Percentiles rank a stretch among this genome's conserved stretches.
These are phyloP conservation scores for Brachionus manjavacas DNA, from an alignment of 1,140 invertebrate species.

Conservation along the genomic window DNA sequence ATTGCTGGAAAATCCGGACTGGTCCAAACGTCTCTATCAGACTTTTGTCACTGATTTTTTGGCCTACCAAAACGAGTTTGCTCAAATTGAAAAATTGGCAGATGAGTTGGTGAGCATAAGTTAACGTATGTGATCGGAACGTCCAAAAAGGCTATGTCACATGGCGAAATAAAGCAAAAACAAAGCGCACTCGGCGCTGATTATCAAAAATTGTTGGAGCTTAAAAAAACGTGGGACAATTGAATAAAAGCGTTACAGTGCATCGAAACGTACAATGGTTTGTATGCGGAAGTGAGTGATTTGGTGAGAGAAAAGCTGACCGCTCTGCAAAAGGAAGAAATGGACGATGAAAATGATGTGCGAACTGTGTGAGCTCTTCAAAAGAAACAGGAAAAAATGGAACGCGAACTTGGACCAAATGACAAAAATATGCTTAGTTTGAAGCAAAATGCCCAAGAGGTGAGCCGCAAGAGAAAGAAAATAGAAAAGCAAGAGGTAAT, in stretches of 20 bases:
- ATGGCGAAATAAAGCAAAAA: conserved; percentile 24
- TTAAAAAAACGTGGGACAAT: conserved; percentile 37
- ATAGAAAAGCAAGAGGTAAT: not conserved
- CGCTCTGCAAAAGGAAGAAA: conserved; percentile 16
- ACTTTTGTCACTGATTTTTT: conserved; percentile 91
- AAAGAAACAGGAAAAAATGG: conserved; percentile 34
- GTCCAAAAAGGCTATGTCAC: conserved; percentile 15
- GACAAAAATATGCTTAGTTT: not conserved
- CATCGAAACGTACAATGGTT: conserved; percentile 24
- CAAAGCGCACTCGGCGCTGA: not conserved
- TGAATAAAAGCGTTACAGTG: conserved; percentile 34
- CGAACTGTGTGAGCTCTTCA: conserved; percentile 18
- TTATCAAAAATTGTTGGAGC: not conserved
- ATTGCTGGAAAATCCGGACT: conserved; percentile 78
- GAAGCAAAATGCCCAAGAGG: not conserved
- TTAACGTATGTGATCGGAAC: not conserved
- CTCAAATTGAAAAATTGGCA: conserved; percentile 79
- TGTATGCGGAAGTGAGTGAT: conserved; percentile 22
- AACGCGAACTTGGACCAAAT: conserved; percentile 11
- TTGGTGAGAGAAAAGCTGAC: conserved; percentile 12
- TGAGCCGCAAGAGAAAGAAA: conserved; percentile 6
- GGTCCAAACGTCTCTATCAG: conserved; percentile 71
- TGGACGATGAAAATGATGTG: not conserved
- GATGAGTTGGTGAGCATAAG: conserved; percentile 62
- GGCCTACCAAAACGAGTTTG: conserved; percentile 80